Base-by-base conservation (phyloP, 1,140 invertebrate species). In the Drosophila teissieri region DNA sequence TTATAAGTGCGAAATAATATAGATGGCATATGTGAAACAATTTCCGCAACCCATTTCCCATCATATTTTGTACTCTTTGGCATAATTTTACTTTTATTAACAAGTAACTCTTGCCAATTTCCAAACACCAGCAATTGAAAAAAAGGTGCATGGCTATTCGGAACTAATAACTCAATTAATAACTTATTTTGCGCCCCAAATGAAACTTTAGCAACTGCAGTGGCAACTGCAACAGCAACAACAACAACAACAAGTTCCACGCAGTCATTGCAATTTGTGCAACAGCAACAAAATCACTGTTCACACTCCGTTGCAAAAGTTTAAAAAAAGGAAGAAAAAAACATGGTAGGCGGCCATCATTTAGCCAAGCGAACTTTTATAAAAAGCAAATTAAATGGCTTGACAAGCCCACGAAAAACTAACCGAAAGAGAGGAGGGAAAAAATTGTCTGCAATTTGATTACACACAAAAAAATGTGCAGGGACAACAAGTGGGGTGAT, bases 81-180 rank as follows among this genome's bases (percentile, higher is more conserved):
- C 31, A 31, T 31, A 31, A 31, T 24, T 37, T 8, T 36, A 14
- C 36, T 15, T 24, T 14, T 24, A 22, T 53, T 11, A 8, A 24
- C 11, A 6, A 8, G 17, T 4, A 19, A 44, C 17, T 15, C 42
- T 15, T 24, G 8, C 19, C 22, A 51, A 27, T 27, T 27, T 27
- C n/a, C 31, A 11, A 46, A 10, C 11, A 5, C 31, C 19, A n/a
- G 10, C 15, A n/a, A 19, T 22, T 2, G 10, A 39, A 27, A 31
- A 65, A 62, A 55, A n/a, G 31, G 31, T 58, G 53, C 48, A 61
- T 48, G 62, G 77, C 57, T 64, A 77, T 52, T 84, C 76, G 61
- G 36, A 84, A 80, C 64, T 78, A 82, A 78, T 85, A 85, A 85
- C 83, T 86, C 74, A 85, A 85, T 85, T 85, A 85, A 85, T 82